Evolutionary conservation across 2,888 invertebrate genomes (phyloP).

Genomic region (Lagria hirta): DNA sequence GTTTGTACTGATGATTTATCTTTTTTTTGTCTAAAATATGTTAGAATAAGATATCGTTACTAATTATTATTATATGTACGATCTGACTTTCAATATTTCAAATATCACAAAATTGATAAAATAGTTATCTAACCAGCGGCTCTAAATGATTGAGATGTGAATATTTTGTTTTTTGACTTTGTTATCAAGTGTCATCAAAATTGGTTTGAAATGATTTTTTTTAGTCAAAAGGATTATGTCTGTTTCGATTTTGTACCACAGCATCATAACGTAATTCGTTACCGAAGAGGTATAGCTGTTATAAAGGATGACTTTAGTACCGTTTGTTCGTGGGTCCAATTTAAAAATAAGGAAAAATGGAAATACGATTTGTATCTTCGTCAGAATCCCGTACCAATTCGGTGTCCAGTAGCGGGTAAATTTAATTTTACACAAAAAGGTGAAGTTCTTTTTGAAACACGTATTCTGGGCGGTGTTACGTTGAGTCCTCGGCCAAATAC

Average conservation of each 20-base stretch:
- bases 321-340: constrained; percentile 93
- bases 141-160: too few species aligned
- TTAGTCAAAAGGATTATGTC: constrained; percentile 93
- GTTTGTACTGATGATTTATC: too few species aligned
- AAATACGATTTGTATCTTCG: constrained; percentile 83
- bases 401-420: constrained; percentile 96
- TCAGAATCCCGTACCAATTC: constrained; percentile 86
- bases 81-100: too few species aligned
- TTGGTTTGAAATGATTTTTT: too few species aligned
- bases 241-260: constrained; percentile 96
- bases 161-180: too few species aligned
- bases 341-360: constrained; percentile 81
- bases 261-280: constrained; percentile 94
- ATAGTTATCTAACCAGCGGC: too few species aligned
- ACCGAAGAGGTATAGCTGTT: constrained; percentile 82
- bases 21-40: too few species aligned
- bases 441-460: constrained; percentile 87
- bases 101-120: too few species aligned
- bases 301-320: constrained; percentile 89
- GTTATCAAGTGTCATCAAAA: too few species aligned
- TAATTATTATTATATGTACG: too few species aligned
- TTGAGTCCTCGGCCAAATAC: constrained; percentile 89
- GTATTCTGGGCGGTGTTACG: constrained; percentile 92
- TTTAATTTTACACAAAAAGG: constrained; percentile 91
- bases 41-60: too few species aligned